These are phyloP conservation scores for Plusia festucae DNA, from an alignment of 2,888 invertebrate genomes.

Conservation along the genomic window DNA sequence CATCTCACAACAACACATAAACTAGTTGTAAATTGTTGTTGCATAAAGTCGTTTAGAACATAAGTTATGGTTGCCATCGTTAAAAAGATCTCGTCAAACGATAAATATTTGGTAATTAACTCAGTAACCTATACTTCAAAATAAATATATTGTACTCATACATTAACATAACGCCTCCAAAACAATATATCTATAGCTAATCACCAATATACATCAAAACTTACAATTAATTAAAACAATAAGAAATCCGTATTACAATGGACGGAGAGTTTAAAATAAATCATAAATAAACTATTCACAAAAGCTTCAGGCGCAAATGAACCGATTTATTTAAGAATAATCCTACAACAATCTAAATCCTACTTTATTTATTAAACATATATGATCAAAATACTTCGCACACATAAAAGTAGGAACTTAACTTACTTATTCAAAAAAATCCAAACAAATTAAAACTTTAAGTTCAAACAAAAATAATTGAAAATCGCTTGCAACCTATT, in stretches of 20 bases:
- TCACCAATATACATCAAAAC: conserved; percentile 63
- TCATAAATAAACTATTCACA: conserved; percentile 50
- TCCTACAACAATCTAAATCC: conserved; percentile 11
- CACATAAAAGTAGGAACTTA: conserved; percentile 25
- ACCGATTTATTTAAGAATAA: conserved; percentile 30
- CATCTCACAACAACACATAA: neutral
- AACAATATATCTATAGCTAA: conserved; percentile 66
- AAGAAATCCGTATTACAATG: conserved; percentile 48
- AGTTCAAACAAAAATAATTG: neutral
- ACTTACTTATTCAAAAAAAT: conserved; percentile 11
- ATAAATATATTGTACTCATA: conserved; percentile 57
- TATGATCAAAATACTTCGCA: conserved; percentile 32
- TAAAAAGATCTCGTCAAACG: conserved; percentile 43
- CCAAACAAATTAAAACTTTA: conserved; percentile 35
- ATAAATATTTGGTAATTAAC: conserved; percentile 49
- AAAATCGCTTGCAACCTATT: conserved; percentile 25
- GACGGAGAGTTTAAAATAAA: conserved; percentile 54
- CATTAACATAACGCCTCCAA: conserved; percentile 68
- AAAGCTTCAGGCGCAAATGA: conserved; percentile 46
- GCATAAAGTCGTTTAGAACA: conserved; percentile 11
- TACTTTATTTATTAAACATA: neutral
- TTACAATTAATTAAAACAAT: conserved; percentile 62
- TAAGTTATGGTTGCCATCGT: conserved; percentile 18
- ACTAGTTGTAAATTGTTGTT: neutral
- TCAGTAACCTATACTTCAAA: conserved; percentile 43